A percentile compares a stretch with the other conserved stretches of the same genome.
phyloP scores from a whole-genome alignment of 2,797 vertebrate species.

The Parauchenoglanis ngamensis region DNA sequence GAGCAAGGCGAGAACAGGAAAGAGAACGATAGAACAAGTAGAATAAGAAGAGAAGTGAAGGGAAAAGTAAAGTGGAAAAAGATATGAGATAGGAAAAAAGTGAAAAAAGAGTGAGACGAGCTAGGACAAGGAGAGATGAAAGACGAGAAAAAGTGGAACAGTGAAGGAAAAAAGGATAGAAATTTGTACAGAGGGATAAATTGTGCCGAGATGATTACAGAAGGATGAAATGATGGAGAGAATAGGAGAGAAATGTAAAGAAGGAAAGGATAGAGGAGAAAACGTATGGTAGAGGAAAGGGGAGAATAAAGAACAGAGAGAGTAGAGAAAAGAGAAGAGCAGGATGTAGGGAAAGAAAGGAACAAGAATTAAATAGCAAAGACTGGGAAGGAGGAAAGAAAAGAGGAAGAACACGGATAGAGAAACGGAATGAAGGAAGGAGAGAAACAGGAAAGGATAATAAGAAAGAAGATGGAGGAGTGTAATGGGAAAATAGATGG shows the following conservation, averaged over 20 bases:
- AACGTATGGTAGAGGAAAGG: background rate
- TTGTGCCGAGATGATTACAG: background rate
- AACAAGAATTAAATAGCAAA: background rate
- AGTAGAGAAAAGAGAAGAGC: background rate
- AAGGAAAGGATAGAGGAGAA: background rate
- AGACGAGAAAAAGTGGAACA: background rate
- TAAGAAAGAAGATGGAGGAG: background rate
- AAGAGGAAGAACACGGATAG: background rate
- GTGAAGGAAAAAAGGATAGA: background rate
- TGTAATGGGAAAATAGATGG: background rate
- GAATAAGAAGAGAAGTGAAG: background rate
- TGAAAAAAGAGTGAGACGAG: background rate
- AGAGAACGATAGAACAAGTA: background rate
- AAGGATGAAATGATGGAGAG: background rate
- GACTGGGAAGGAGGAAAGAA: background rate
- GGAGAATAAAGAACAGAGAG: background rate
- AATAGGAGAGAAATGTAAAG: background rate
- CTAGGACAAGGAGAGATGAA: background rate
- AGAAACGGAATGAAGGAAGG: background rate
- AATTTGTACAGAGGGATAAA: background rate
- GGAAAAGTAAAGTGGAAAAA: background rate
- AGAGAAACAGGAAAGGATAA: background rate
- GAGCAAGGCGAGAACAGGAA: background rate
- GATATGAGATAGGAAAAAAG: too few relatives aligned
- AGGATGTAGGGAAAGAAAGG: background rate